Evolutionary conservation across 2,113 vertebrate species (phyloP).

Genomic region (Cichladusa arquata): DNA sequence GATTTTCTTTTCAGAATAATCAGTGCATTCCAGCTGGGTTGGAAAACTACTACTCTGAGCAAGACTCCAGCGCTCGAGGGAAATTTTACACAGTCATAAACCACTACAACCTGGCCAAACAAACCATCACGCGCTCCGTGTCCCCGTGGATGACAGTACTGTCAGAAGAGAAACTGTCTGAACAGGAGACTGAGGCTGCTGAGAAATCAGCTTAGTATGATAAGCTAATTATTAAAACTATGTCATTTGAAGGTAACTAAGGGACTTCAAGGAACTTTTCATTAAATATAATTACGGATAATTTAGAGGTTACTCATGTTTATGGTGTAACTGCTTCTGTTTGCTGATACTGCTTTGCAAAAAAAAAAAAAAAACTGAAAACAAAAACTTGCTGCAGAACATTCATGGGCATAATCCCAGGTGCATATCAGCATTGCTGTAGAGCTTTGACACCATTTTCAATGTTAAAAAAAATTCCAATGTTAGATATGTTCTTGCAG

Average conservation of each 20-base stretch:
- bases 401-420: conserved; percentile 37
- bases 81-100: conserved; percentile 93
- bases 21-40: conserved; percentile 91
- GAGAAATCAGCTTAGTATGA: conserved; percentile 86
- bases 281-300: conserved; percentile 68
- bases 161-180: conserved; percentile 92
- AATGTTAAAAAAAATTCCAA: neutral
- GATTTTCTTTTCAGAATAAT: conserved; percentile 81
- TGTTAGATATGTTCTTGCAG: conserved; percentile 48
- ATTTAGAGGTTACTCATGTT: conserved; percentile 82
- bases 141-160: conserved; percentile 95
- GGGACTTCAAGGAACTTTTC: conserved; percentile 75
- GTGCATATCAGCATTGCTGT: conserved; percentile 57
- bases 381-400: conserved; percentile 65
- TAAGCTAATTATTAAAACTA: conserved; percentile 40
- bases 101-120: conserved; percentile 94
- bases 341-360: conserved; percentile 79
- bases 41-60: conserved; percentile 89
- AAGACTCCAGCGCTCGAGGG: conserved; percentile 85
- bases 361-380: conserved; percentile 8
- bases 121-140: conserved; percentile 90
- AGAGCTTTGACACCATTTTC: conserved; percentile 55
- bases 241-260: conserved; percentile 71
- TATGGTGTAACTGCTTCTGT: conserved; percentile 80
- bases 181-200: conserved; percentile 90